A percentile compares a stretch with the other conserved stretches of the same genome.
Conservation (phyloP, 2,888 invertebrate genomes). For the Clusia tigrina region DNA sequence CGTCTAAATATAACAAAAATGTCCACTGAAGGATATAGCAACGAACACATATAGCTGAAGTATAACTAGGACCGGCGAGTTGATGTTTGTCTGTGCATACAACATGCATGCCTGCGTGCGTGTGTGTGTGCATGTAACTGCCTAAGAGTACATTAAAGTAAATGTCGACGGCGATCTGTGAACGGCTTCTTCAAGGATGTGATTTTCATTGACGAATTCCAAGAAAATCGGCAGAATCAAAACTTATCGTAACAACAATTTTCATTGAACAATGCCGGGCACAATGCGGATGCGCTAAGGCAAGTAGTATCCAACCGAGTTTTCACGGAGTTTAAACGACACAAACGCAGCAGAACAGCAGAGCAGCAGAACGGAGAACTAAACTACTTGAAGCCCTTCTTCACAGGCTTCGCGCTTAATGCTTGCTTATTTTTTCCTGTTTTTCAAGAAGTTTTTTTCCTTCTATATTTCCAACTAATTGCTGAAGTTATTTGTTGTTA, state of each 20-base stretch:
- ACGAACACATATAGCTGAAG: too few species aligned
- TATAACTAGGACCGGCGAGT: too few species aligned
- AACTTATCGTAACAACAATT: neutral
- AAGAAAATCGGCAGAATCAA: slow-evolving; percentile 15
- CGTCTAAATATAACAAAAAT: neutral
- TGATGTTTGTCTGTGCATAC: too few species aligned
- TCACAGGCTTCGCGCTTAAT: neutral
- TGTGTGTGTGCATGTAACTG: too few species aligned
- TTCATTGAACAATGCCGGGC: slow-evolving; percentile 17
- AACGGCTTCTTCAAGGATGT: slow-evolving; percentile 9
- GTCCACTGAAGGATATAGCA: slow-evolving; percentile 2
- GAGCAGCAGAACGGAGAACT: neutral
- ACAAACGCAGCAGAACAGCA: neutral
- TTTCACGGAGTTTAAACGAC: too few species aligned
- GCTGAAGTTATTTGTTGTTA: slow-evolving; percentile 16
- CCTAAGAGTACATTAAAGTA: neutral
- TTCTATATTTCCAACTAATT: slow-evolving; percentile 11
- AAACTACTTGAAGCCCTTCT: neutral
- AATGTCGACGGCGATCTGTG: neutral
- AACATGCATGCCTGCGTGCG: neutral
- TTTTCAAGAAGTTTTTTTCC: slow-evolving; percentile 10
- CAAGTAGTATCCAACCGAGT: neutral
- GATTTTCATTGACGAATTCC: slow-evolving; percentile 16
- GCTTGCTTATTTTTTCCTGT: slow-evolving; percentile 15
- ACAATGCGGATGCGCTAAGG: neutral